Evolutionary conservation across 2,888 invertebrate genomes (phyloP).

Genomic region (Tenthredo mesomela): DNA sequence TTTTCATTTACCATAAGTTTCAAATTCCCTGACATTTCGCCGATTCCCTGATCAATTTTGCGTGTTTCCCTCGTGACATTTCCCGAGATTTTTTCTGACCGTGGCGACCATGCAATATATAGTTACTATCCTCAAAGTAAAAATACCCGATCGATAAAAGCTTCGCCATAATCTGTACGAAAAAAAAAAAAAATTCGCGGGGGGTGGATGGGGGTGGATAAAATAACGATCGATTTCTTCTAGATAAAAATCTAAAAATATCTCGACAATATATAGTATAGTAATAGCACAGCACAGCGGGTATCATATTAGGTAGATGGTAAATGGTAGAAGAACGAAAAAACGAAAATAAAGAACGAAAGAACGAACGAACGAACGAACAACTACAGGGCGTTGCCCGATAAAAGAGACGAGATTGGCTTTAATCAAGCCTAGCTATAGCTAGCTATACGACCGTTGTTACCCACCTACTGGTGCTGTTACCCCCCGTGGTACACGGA

Average conservation of each 20-base stretch:
- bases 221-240: too few species aligned
- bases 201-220: too few species aligned
- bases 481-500: slow-evolving; percentile 1
- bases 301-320: not conserved
- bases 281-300: not conserved
- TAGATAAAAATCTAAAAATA: not conserved
- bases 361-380: not conserved
- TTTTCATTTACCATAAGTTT: too few species aligned
- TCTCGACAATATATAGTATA: not conserved
- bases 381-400: slow-evolving; percentile 57
- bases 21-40: too few species aligned
- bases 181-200: too few species aligned
- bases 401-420: slow-evolving; percentile 59
- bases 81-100: too few species aligned
- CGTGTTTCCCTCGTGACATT: too few species aligned
- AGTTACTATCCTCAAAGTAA: too few species aligned
- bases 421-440: slow-evolving; percentile 58
- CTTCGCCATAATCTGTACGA: too few species aligned
- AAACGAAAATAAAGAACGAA: not conserved
- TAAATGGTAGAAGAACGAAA: not conserved
- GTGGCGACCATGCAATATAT: too few species aligned
- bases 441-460: not conserved
- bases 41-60: too few species aligned
- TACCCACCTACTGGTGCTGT: slow-evolving; percentile 37
- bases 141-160: too few species aligned